phyloP scores from a whole-genome alignment of 1,140 invertebrate genomes.

The Aphaenogaster rudis region DNA sequence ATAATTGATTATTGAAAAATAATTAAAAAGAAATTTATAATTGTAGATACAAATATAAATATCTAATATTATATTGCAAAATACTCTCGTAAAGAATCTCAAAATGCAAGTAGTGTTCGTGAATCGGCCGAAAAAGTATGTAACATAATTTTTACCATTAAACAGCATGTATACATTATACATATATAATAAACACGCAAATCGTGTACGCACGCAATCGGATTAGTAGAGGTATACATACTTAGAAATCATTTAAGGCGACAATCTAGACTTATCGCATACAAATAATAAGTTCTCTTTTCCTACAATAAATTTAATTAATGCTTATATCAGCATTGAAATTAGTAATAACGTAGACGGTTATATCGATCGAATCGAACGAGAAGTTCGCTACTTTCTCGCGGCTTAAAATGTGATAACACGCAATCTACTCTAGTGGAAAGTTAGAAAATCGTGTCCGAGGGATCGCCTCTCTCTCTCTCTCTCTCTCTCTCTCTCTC shows the following conservation, averaged over 20 bases:
- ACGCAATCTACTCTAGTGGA: constrained; percentile 65
- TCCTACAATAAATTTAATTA: constrained; percentile 44
- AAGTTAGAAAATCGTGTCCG: constrained; percentile 33
- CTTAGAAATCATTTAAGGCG: constrained; percentile 18
- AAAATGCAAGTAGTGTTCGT: constrained; percentile 81
- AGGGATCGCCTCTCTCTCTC: not conserved
- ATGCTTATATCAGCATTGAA: constrained; percentile 32
- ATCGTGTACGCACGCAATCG: not conserved
- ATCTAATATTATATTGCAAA: constrained; percentile 29
- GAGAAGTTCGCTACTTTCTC: constrained; percentile 65
- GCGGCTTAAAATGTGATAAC: constrained; percentile 78
- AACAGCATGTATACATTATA: constrained; percentile 28
- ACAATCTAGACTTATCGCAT: constrained; percentile 21
- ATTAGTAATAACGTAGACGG: constrained; percentile 36
- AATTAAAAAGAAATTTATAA: constrained; percentile 40
- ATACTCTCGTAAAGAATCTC: constrained; percentile 42
- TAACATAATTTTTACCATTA: constrained; percentile 72
- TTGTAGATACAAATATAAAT: constrained; percentile 28
- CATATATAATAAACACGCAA: constrained; percentile 12
- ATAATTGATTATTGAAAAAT: constrained; percentile 10
- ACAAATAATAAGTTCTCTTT: constrained; percentile 30
- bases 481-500: not conserved
- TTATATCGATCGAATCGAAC: constrained; percentile 43
- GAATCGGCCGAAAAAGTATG: constrained; percentile 80
- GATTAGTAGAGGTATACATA: not conserved